phyloP scores from a whole-genome alignment of 2,888 invertebrate species.

The Parelbella ahira region DNA sequence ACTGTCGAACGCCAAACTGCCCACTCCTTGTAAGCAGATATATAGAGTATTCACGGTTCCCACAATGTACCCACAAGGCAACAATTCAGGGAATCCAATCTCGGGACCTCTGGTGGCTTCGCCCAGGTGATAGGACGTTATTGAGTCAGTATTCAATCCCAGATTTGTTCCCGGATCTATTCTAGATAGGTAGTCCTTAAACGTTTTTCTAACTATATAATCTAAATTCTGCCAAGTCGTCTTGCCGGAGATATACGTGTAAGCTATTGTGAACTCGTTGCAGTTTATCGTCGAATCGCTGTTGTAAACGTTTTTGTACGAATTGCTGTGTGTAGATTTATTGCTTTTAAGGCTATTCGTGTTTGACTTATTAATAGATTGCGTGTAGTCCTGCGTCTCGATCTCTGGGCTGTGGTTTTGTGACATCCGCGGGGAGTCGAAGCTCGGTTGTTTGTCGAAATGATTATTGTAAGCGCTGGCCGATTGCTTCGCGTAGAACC shows the following conservation, averaged over 20 bases:
- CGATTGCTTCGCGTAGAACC: slow-evolving; percentile 79
- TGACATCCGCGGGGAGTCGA: slow-evolving; percentile 69
- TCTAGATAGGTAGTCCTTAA: slow-evolving; percentile 95
- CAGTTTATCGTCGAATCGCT: slow-evolving; percentile 79
- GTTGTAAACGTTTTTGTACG: slow-evolving; percentile 74
- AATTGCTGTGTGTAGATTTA: slow-evolving; percentile 75
- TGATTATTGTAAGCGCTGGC: slow-evolving; percentile 67
- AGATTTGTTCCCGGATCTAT: slow-evolving; percentile 96
- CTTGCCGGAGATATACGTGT: slow-evolving; percentile 93
- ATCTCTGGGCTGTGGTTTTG: slow-evolving; percentile 71
- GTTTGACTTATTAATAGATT: slow-evolving; percentile 69
- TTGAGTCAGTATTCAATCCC: slow-evolving; percentile 91
- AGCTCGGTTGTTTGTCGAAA: slow-evolving; percentile 71
- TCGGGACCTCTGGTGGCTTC: slow-evolving; percentile 91
- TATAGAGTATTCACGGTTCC: slow-evolving; percentile 92
- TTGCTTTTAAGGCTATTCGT: slow-evolving; percentile 79
- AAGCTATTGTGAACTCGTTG: slow-evolving; percentile 91
- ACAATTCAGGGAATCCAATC: slow-evolving; percentile 90
- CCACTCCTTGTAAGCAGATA: slow-evolving; percentile 93
- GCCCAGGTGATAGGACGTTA: slow-evolving; percentile 96
- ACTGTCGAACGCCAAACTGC: slow-evolving; percentile 95
- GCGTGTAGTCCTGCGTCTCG: slow-evolving; percentile 67
- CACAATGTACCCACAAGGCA: slow-evolving; percentile 96
- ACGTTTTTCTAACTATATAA: slow-evolving; percentile 93
- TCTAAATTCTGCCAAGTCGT: slow-evolving; percentile 98